These are phyloP conservation scores for Eueremaeus valkanovi DNA, from an alignment of 2,888 invertebrate species.

Conservation along the genomic window DNA sequence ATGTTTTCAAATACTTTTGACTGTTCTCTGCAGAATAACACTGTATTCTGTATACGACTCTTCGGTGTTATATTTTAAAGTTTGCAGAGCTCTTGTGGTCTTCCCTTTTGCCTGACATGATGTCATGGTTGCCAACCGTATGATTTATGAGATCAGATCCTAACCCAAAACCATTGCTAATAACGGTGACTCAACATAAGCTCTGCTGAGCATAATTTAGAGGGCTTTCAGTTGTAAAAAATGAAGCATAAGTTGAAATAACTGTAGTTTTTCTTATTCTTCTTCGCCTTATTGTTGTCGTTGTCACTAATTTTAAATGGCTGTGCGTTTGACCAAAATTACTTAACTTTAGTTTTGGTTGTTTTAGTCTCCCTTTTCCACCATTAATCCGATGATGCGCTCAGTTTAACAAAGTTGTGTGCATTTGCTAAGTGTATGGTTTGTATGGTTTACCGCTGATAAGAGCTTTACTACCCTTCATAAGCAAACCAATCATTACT, in stretches of 20 bases:
- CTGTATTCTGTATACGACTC: background rate
- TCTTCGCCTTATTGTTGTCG: too few species aligned
- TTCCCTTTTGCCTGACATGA: background rate
- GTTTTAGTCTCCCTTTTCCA: background rate
- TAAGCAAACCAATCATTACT: slow-evolving; percentile 21
- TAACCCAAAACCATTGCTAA: background rate
- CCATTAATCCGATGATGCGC: slow-evolving; percentile 30
- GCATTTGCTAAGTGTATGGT: slow-evolving; percentile 21
- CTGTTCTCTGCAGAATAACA: background rate
- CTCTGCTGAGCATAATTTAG: background rate
- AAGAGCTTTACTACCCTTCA: slow-evolving; percentile 4
- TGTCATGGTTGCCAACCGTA: slow-evolving; percentile 13
- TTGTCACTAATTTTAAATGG: background rate
- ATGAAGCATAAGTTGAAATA: background rate
- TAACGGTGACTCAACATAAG: slow-evolving; percentile 20
- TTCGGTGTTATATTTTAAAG: too few species aligned
- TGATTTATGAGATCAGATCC: slow-evolving; percentile 18
- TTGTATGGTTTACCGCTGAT: slow-evolving; percentile 28
- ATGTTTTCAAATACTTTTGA: background rate
- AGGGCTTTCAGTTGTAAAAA: too few species aligned
- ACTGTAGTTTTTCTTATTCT: background rate
- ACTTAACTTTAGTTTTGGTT: slow-evolving; percentile 3
- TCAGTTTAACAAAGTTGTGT: slow-evolving; percentile 25
- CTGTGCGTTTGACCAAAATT: slow-evolving; percentile 14
- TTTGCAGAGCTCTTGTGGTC: slow-evolving; percentile 8